A percentile compares a stretch with the other conserved stretches of the same genome.
phyloP scores from a whole-genome alignment of 2,797 vertebrate genomes.

The Clarias platycephalus region DNA sequence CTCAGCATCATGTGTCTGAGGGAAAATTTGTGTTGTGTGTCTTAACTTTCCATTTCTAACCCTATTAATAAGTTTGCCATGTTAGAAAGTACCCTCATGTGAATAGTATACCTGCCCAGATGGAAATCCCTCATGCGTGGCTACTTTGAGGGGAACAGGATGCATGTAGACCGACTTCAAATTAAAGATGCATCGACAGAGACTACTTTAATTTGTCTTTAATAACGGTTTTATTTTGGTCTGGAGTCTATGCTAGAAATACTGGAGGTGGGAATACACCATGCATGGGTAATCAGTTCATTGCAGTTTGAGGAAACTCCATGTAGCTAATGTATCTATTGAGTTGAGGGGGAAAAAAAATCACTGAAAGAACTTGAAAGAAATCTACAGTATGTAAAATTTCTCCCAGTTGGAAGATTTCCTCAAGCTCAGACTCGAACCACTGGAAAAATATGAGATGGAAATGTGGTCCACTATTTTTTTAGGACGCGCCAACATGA shows the following conservation, averaged over 20 bases:
- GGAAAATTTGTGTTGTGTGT: conserved; percentile 29
- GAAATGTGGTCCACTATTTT: background rate
- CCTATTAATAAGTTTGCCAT: conserved; percentile 51
- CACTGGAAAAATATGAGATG: background rate
- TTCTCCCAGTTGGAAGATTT: background rate
- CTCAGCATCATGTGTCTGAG: conserved; percentile 9
- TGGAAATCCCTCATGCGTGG: conserved; percentile 52
- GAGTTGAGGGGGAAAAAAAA: background rate
- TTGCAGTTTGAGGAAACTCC: background rate
- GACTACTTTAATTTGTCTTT: background rate
- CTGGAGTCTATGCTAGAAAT: background rate
- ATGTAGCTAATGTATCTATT: background rate
- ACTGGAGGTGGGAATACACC: background rate
- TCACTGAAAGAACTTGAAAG: background rate
- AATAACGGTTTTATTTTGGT: background rate
- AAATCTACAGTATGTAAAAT: background rate
- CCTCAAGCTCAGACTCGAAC: background rate
- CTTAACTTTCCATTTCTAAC: conserved; percentile 61
- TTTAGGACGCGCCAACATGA: background rate
- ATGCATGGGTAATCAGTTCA: background rate
- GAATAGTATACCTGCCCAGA: conserved; percentile 20
- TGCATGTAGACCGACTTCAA: background rate
- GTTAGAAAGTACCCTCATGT: conserved; percentile 46
- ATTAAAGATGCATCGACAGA: background rate
- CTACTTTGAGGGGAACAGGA: background rate